Percentiles rank a stretch among this genome's conserved stretches.
Conservation (phyloP, 2,888 invertebrate species). For the Morpho helenor region DNA sequence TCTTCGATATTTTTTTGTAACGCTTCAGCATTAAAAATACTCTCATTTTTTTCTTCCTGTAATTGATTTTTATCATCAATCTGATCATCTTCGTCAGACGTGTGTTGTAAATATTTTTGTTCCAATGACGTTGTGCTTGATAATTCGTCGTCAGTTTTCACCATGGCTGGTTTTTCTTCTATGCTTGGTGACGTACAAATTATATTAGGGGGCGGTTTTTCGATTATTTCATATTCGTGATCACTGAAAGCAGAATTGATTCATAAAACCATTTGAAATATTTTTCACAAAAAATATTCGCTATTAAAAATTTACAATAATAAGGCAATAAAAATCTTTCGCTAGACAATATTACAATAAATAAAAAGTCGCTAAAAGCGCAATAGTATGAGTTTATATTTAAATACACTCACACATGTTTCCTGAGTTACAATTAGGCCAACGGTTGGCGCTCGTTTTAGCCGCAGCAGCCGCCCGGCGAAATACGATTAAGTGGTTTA, state of each 20-base stretch:
- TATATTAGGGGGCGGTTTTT: slow-evolving; percentile 80
- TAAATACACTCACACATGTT: slow-evolving; percentile 52
- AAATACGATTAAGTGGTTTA: slow-evolving; percentile 43
- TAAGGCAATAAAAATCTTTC: slow-evolving; percentile 25
- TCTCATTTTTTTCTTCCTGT: slow-evolving; percentile 44
- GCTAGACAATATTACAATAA: slow-evolving; percentile 32
- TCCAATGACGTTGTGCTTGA: slow-evolving; percentile 74
- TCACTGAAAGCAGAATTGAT: slow-evolving; percentile 81
- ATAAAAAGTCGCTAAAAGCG: slow-evolving; percentile 37
- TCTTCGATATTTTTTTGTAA: slow-evolving; percentile 82
- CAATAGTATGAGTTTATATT: slow-evolving; percentile 64
- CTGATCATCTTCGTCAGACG: slow-evolving; percentile 70
- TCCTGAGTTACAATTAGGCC: slow-evolving; percentile 74
- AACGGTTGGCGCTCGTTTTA: slow-evolving; percentile 73
- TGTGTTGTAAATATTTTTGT: slow-evolving; percentile 67
- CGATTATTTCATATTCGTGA: slow-evolving; percentile 95
- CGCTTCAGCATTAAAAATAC: slow-evolving; percentile 66
- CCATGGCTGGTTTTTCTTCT: slow-evolving; percentile 54
- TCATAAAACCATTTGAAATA: not conserved
- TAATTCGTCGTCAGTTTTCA: slow-evolving; percentile 70
- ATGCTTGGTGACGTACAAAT: slow-evolving; percentile 54
- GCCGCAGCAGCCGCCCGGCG: slow-evolving; percentile 70
- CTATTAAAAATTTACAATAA: too few relatives aligned
- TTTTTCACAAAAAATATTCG: too few relatives aligned
- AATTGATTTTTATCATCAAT: slow-evolving; percentile 53